Evolutionary conservation across 2,888 invertebrate species (phyloP).

Genomic region (Elaeidobius kamerunicus): DNA sequence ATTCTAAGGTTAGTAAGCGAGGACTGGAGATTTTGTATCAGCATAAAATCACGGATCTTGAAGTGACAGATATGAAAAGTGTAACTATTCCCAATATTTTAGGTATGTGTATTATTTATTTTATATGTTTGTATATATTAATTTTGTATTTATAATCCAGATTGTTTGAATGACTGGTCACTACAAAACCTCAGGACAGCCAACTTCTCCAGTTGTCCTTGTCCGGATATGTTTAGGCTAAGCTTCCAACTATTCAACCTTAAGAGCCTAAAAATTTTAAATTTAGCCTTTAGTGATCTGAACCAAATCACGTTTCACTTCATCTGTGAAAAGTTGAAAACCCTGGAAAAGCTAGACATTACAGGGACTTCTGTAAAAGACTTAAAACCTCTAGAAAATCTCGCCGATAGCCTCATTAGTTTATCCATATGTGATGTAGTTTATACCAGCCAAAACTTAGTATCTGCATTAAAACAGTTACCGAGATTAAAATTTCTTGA

Average conservation of each 20-base stretch:
- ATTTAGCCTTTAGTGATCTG: conserved; percentile 67
- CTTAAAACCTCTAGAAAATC: conserved; percentile 57
- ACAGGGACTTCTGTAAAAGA: conserved; percentile 62
- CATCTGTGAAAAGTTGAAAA: conserved; percentile 61
- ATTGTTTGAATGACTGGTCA: conserved; percentile 65
- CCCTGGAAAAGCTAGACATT: conserved; percentile 62
- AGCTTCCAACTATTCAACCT: conserved; percentile 56
- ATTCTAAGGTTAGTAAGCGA: conserved; percentile 56
- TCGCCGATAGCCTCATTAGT: conserved; percentile 56
- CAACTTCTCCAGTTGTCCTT: conserved; percentile 61
- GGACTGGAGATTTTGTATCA: conserved; percentile 59
- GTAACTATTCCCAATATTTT: conserved; percentile 53
- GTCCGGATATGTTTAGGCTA: conserved; percentile 53
- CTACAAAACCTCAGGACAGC: conserved; percentile 58
- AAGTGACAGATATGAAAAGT: conserved; percentile 58
- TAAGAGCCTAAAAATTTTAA: conserved; percentile 57
- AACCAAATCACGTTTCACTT: conserved; percentile 63
- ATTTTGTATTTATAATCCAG: too few relatives aligned
- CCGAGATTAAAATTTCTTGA: conserved; percentile 43
- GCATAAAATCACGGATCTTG: conserved; percentile 62
- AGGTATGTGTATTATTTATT: too few relatives aligned
- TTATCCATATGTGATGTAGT: conserved; percentile 53
- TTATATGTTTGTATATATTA: too few relatives aligned
- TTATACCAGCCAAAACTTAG: conserved; percentile 33
- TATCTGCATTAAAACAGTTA: conserved; percentile 39